Evolutionary conservation across 1,140 invertebrate species (phyloP).

Genomic region (Zophobas morio): DNA sequence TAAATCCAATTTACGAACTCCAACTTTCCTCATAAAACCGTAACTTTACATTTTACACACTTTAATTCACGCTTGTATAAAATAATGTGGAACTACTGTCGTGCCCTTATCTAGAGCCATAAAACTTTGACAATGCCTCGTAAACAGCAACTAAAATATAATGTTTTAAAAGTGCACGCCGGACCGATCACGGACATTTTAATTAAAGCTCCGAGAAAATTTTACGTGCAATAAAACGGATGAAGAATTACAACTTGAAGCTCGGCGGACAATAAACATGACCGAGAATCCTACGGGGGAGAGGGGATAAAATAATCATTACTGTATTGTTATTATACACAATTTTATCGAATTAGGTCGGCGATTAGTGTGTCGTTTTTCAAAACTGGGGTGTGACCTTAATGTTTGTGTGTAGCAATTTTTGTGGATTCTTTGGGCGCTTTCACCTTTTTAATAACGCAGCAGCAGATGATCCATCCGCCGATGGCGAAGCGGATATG

Average conservation of each 20-base stretch:
- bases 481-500: too few relatives aligned
- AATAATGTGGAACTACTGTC: slow-evolving; percentile 1
- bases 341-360: too few relatives aligned
- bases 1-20: slow-evolving; percentile 6
- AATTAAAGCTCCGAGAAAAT: slow-evolving; percentile 1
- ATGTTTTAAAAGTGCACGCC: background rate
- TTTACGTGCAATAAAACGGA: background rate
- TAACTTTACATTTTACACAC: slow-evolving; percentile 1
- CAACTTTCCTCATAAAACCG: slow-evolving; percentile 4
- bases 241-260: background rate
- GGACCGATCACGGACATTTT: background rate
- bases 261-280: too few relatives aligned
- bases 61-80: background rate
- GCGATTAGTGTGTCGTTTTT: too few relatives aligned
- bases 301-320: too few relatives aligned
- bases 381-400: too few relatives aligned
- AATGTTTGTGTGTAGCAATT: too few relatives aligned
- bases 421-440: too few relatives aligned
- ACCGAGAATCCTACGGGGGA: too few relatives aligned
- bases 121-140: background rate
- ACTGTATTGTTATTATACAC: too few relatives aligned
- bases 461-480: too few relatives aligned
- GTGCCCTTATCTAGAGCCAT: background rate
- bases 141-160: background rate
- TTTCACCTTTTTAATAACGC: too few relatives aligned